Conservation (phyloP, 2,113 vertebrate species). For the Lagopus muta region DNA sequence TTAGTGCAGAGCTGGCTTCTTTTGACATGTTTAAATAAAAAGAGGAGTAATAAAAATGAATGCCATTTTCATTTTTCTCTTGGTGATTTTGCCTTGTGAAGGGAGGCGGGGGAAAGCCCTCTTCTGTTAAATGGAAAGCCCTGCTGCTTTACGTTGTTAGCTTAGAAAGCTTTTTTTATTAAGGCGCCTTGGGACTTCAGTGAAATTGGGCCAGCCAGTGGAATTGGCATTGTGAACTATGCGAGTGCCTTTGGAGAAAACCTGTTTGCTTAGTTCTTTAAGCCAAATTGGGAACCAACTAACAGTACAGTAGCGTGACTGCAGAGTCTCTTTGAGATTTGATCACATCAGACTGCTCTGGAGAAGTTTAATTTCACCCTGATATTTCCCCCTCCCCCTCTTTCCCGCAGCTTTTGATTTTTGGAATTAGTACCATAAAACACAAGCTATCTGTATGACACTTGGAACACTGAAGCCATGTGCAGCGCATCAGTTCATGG, state of each 20-base stretch:
- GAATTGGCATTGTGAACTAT: conserved; percentile 62
- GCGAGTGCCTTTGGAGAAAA: conserved; percentile 74
- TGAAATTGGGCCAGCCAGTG: conserved; percentile 65
- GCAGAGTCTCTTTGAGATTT: conserved; percentile 56
- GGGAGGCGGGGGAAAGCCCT: neutral
- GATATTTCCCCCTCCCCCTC: neutral
- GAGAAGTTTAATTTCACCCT: conserved; percentile 52
- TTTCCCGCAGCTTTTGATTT: conserved; percentile 19
- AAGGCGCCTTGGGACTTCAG: conserved; percentile 65
- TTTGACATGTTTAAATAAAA: conserved; percentile 56
- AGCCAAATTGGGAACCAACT: conserved; percentile 72
- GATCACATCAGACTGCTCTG: conserved; percentile 53
- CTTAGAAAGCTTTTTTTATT: conserved; percentile 54
- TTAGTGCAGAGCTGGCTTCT: conserved; percentile 54
- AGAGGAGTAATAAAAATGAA: conserved; percentile 64
- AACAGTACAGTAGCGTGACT: conserved; percentile 56
- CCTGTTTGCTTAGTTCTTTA: conserved; percentile 73
- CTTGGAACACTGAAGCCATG: neutral
- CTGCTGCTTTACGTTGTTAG: conserved; percentile 71
- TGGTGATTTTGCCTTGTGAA: conserved; percentile 61
- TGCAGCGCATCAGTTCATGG: neutral
- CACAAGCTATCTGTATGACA: neutral
- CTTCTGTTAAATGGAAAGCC: conserved; percentile 56
- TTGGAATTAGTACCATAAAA: neutral
- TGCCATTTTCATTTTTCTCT: conserved; percentile 75